phyloP scores from a whole-genome alignment of 2,113 vertebrate genomes.

The Tenrec ecaudatus region DNA sequence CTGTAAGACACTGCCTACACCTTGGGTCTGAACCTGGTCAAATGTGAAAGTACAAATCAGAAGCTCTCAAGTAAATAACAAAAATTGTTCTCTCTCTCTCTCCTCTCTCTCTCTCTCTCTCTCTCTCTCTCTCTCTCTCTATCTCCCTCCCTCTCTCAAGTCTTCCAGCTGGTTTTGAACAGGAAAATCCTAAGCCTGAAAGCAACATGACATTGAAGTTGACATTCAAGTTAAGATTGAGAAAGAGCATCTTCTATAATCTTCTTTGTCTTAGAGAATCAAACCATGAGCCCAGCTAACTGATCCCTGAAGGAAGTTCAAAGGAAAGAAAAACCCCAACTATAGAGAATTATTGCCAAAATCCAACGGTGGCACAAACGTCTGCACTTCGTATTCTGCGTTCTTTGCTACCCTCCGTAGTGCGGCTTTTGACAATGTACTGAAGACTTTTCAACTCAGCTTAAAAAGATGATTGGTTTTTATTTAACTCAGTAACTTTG shows the following conservation, averaged over 20 bases:
- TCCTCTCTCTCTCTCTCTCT: neutral
- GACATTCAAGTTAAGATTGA: neutral
- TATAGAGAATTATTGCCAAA: neutral
- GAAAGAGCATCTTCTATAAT: neutral
- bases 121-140: neutral
- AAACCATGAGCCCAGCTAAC: neutral
- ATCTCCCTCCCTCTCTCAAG: too few relatives aligned
- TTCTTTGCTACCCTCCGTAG: neutral
- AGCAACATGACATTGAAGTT: neutral
- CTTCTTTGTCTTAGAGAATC: neutral
- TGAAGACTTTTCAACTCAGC: neutral
- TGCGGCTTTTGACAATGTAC: neutral
- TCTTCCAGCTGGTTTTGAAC: neutral
- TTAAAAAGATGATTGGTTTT: neutral
- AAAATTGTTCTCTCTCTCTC: neutral
- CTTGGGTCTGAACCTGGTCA: neutral
- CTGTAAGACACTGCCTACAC: neutral
- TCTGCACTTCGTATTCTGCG: neutral
- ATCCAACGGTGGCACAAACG: neutral
- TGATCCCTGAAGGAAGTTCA: neutral
- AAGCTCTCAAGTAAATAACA: neutral
- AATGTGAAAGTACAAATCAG: neutral
- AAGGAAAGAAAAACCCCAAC: slow-evolving; percentile 4
- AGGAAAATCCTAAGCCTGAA: slow-evolving; percentile 6
- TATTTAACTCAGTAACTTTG: slow-evolving; percentile 9